Evolutionary conservation across 2,113 vertebrate genomes (phyloP), one percentile per base, ranked within the genome.

Genomic region (Cynoglossus semilaevis): DNA sequence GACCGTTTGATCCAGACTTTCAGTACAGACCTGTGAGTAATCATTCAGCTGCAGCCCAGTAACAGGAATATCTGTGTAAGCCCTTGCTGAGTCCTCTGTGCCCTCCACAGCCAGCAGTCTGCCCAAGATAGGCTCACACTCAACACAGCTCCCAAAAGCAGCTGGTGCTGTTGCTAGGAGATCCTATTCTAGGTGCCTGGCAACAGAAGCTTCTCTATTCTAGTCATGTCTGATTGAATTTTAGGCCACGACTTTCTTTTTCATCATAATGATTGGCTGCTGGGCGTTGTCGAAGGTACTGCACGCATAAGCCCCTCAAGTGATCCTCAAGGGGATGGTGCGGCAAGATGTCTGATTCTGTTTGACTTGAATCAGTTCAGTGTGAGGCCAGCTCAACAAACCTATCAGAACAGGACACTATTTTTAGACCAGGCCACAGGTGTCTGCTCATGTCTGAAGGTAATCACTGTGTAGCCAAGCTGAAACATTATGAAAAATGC

Each of bases 181-280:
- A 89, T 29, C 48, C 40, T 3, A 71, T 87, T 88, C 80, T 63
- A 66, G 89, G 86, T 91, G 89, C 92, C 79, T 87, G 85, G 92
- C 88, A 93, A 92, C 92, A 82, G 72, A 72, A 63, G 54, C 71
- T 89, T 87, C 85, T 87, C 77, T 85, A 77, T 81, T 90, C 79
- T 50, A 19, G 4, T 77, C 85, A 88, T 72, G 60, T 92, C 85
- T 68, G 80, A 62, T 73, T 85, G 79, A 73, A 80, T 67, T 67
- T 74, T 73, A 80, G 83, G 68, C 69, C 81, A 78, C 72, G 73
- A 70, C 78, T 63, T 67, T 70, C 78, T 70, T 43, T 56, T 67
- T 81, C 63, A 6, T 15, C 2, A 0, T 67, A 36, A 42, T 72
- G 74, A 85, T 75, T 80, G 73, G 82, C 64, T 50, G 61, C 1